Base-by-base conservation (phyloP, 2,797 vertebrate species). In the Enteromius fasciolatus region DNA sequence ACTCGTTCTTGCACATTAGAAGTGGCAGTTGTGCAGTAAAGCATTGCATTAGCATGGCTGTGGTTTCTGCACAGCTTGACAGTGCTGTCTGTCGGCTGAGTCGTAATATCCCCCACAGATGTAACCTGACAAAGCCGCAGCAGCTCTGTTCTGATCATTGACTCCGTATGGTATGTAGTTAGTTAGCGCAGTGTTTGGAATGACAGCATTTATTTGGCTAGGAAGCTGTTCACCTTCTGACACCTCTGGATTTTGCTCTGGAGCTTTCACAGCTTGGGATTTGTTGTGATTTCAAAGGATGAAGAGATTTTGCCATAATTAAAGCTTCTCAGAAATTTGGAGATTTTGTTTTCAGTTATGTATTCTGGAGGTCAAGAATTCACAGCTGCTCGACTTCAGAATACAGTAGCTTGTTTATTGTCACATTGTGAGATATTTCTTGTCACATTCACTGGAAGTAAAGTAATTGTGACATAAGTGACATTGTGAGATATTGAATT, bases 21-120 rank as follows among this genome's bases (percentile, higher is more conserved):
- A 52, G 63, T 46, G 41, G 79, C 79, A 50, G 79, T 63, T 70
- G 54, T 75, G 80, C 80, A 75, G 80, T 75, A 82, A 82, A 82
- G 61, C 80, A 75, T 82, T 66, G 70, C 23, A 54, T 82, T 67
- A 31, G 80, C 17, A 66, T 75, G 80, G 44, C 23, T 75, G 59
- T 52, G 57, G 80, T 41, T 75, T 52, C 57, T 39, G 59, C 33
- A 41, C 39, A 20, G 72, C 36, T 52, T 75, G 80, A 57, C 80
- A 67, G 46, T 75, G 31, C 44, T 74, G 80, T 75, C 70, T 82
- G 59, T 52, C 64, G 80, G 44, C n/a, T 75, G 70, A 75, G 59
- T 75, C n/a, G 4, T 66, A 31, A 67, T 82, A 74, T 75, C 33
- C 48, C 80, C 59, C 33, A 75, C 31, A 67, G 70, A 25, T 75